phyloP scores from a whole-genome alignment of 2,888 invertebrate species.

The Lottia scabra region DNA sequence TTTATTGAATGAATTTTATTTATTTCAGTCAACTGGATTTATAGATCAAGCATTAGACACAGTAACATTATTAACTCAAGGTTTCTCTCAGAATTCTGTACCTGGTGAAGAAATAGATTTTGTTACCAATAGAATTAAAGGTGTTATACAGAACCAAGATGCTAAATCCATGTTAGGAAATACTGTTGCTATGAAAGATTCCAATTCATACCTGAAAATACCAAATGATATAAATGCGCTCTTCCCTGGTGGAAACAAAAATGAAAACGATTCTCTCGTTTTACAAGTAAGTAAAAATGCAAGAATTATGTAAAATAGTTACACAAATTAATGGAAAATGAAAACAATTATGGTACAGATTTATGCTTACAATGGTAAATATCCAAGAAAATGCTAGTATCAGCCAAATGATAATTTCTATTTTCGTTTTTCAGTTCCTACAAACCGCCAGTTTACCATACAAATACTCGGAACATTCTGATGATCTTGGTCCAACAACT shows the following conservation, averaged over 20 bases:
- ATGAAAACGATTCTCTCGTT: conserved; percentile 3
- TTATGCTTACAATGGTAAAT: no score
- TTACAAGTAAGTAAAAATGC: background rate
- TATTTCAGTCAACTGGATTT: background rate
- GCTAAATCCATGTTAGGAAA: background rate
- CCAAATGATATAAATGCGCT: background rate
- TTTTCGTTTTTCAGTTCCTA: conserved; percentile 8
- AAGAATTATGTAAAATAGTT: no score
- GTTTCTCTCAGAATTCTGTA: conserved; percentile 10
- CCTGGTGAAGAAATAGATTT: conserved; percentile 3
- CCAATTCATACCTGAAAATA: background rate
- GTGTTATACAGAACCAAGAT: background rate
- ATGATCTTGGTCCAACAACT: conserved; percentile 14
- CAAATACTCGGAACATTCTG: conserved; percentile 20
- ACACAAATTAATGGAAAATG: no score
- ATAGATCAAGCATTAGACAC: background rate
- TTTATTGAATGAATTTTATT: no score
- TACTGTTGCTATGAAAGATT: background rate
- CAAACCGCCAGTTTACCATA: conserved; percentile 24
- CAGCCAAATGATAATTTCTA: no score
- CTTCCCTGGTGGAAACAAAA: conserved; percentile 2
- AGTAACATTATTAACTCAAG: background rate
- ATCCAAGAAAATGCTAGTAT: no score
- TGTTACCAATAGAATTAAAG: background rate
- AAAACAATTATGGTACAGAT: no score